Percentiles rank a stretch among this genome's conserved stretches.
These are phyloP conservation scores for Choloepus didactylus DNA, from an alignment of 2,797 vertebrate species.

Conservation along the genomic window DNA sequence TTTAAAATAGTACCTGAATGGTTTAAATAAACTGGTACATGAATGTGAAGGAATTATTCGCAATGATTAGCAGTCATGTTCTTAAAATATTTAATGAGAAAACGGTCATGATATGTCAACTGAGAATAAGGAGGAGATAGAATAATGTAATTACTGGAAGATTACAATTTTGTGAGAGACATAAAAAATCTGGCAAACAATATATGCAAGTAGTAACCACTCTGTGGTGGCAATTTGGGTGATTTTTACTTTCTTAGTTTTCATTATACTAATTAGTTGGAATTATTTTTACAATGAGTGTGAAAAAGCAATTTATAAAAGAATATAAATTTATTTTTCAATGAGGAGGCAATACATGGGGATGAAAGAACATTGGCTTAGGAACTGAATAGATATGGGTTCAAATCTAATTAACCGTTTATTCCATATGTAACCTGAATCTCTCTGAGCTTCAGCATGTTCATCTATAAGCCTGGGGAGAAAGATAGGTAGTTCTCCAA, in stretches of 20 bases:
- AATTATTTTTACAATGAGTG: background rate
- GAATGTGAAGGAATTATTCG: background rate
- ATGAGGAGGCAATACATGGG: background rate
- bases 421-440: background rate
- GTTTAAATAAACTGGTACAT: background rate
- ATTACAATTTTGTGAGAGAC: background rate
- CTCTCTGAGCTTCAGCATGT: background rate
- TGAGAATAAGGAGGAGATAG: background rate
- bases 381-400: background rate
- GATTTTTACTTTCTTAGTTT: slow-evolving; percentile 26
- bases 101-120: background rate
- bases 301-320: background rate
- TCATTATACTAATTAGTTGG: background rate
- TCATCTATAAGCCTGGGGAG: background rate
- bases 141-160: background rate
- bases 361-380: background rate
- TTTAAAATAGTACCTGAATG: slow-evolving; percentile 14
- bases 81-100: slow-evolving; percentile 37
- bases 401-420: background rate
- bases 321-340: slow-evolving; percentile 5
- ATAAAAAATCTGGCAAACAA: background rate
- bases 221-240: background rate
- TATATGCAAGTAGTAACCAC: background rate
- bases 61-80: background rate
- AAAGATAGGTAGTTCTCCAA: background rate